phyloP scores from a whole-genome alignment of 2,113 vertebrate species.

The Vanacampus margaritifer region DNA sequence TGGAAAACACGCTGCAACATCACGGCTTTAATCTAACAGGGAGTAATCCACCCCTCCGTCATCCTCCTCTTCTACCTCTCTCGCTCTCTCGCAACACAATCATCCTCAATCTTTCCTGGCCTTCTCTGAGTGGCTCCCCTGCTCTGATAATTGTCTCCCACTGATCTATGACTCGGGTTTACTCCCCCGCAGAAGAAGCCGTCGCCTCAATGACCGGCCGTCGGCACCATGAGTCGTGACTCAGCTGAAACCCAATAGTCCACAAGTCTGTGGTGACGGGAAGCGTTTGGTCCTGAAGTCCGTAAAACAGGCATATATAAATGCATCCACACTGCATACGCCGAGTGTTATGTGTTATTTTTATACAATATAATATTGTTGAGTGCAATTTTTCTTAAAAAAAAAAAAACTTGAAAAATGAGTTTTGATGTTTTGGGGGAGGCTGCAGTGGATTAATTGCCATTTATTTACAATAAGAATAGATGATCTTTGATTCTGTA shows the following conservation, averaged over 20 bases:
- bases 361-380: no score
- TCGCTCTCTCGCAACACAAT: slow-evolving; percentile 1
- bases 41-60: slow-evolving; percentile 5
- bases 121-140: slow-evolving; percentile 26
- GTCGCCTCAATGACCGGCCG: slow-evolving; percentile 21
- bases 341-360: no score
- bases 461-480: no score
- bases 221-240: slow-evolving; percentile 27
- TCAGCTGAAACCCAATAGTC: slow-evolving; percentile 41
- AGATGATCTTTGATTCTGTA: no score
- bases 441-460: no score
- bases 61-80: not conserved
- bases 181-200: slow-evolving; percentile 37
- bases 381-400: no score
- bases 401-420: no score
- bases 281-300: slow-evolving; percentile 21
- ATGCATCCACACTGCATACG: slow-evolving; percentile 12
- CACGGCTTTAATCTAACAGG: not conserved
- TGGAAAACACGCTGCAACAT: slow-evolving; percentile 3
- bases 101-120: slow-evolving; percentile 20
- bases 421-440: no score
- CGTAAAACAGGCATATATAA: slow-evolving; percentile 20
- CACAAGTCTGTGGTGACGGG: slow-evolving; percentile 11
- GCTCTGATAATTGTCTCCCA: slow-evolving; percentile 30
- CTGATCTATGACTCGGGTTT: slow-evolving; percentile 35